Evolutionary conservation across 30 jellyfish, hydroid and myxozoan genomes (phyloP).

Genomic region (Phacellophora camtschatica): DNA sequence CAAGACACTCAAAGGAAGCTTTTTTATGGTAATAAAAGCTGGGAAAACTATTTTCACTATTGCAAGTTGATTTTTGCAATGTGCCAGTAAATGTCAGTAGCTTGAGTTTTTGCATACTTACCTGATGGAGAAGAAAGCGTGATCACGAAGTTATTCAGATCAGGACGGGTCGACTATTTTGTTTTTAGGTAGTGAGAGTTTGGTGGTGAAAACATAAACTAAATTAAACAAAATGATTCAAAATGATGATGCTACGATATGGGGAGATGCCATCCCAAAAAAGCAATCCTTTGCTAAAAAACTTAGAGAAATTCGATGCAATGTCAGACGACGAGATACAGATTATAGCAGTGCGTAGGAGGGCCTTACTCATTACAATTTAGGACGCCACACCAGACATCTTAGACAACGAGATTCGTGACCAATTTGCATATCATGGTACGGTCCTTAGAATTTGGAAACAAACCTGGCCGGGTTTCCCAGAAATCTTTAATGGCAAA

Average conservation of each 20-base stretch:
- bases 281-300: too few species aligned
- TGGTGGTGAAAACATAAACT: too few species aligned
- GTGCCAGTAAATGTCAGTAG: too few species aligned
- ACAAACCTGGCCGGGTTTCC: constrained; percentile 3
- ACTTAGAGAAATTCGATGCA: background rate
- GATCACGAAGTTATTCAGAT: background rate
- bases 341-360: background rate
- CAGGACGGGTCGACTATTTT: too few species aligned
- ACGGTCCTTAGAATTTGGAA: background rate
- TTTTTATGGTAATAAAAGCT: too few species aligned
- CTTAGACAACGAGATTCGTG: background rate
- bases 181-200: too few species aligned
- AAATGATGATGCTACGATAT: too few species aligned
- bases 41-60: too few species aligned
- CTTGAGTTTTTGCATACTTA: background rate
- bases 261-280: too few species aligned
- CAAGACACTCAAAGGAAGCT: too few species aligned
- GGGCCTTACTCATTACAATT: background rate
- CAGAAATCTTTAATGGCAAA: background rate
- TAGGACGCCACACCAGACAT: background rate
- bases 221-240: too few species aligned
- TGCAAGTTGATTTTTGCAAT: too few species aligned
- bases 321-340: background rate
- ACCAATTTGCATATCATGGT: background rate
- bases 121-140: constrained; percentile 2